Conservation (phyloP, 2,797 vertebrate genomes). For the Sebastes jordani region DNA sequence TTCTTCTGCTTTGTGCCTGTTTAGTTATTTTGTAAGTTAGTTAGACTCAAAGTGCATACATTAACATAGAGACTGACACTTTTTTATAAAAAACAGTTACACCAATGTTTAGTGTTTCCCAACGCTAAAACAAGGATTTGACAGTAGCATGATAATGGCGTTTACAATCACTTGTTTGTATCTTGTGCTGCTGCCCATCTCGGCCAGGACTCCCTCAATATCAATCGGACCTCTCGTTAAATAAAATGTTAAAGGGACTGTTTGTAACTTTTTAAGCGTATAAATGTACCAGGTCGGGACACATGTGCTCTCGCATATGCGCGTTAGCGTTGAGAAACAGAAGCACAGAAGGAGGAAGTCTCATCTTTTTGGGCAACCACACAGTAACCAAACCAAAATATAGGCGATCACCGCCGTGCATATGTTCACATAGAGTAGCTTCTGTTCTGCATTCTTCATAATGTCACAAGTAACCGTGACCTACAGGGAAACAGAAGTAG, state of each 20-base stretch:
- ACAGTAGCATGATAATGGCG: too few species aligned
- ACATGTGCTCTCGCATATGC: too few species aligned
- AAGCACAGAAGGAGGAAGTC: not conserved
- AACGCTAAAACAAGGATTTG: too few species aligned
- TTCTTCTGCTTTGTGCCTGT: not conserved
- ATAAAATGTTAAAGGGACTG: not conserved
- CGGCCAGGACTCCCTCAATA: not conserved
- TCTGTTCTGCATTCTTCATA: conserved; percentile 8
- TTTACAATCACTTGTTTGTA: not conserved
- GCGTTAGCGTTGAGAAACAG: too few species aligned
- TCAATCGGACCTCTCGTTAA: not conserved
- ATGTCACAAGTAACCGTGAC: not conserved
- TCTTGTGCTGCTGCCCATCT: not conserved
- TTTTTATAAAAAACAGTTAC: too few species aligned
- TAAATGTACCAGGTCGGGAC: too few species aligned
- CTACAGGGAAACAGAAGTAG: not conserved
- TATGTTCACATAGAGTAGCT: not conserved
- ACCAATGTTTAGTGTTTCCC: too few species aligned
- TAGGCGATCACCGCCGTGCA: too few species aligned
- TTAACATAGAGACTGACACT: too few species aligned
- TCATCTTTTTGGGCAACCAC: not conserved
- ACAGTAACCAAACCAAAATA: not conserved
- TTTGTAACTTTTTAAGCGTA: too few species aligned
- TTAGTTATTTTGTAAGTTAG: too few species aligned
- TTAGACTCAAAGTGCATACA: too few species aligned